Evolutionary conservation across 2,113 vertebrate genomes (phyloP).

Genomic region (Brachyistius frenatus): DNA sequence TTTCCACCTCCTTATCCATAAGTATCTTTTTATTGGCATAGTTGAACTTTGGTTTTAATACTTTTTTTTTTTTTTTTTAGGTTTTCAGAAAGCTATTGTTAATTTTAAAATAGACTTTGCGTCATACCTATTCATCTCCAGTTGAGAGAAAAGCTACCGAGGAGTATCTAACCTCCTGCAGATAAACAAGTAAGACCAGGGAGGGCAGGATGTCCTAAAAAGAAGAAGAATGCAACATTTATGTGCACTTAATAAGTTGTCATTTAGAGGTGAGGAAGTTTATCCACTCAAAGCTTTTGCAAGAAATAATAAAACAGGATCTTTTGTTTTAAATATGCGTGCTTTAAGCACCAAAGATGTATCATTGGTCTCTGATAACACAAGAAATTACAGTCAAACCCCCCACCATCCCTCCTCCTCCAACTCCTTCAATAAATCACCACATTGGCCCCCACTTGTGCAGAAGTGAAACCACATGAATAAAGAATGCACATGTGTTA

Average conservation of each 20-base stretch:
- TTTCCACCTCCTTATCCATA: no score
- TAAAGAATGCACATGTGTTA: background rate
- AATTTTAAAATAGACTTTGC: background rate
- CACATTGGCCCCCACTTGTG: no score
- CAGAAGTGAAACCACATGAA: background rate
- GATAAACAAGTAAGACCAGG: slow-evolving; percentile 9
- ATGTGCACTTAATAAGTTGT: slow-evolving; percentile 13
- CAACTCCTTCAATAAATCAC: no score
- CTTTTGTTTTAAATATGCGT: background rate
- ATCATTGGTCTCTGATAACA: background rate
- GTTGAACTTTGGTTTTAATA: background rate
- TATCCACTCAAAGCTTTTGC: no score
- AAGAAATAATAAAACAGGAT: background rate
- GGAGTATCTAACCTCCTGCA: background rate
- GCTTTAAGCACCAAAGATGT: background rate
- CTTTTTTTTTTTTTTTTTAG: background rate
- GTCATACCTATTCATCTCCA: slow-evolving; percentile 41
- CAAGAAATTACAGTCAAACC: background rate
- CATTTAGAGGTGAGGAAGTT: background rate
- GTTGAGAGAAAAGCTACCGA: slow-evolving; percentile 41
- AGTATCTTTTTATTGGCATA: background rate
- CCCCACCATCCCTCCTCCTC: background rate
- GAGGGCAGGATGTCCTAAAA: background rate
- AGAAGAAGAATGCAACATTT: slow-evolving; percentile 58
- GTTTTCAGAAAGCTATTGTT: background rate